These are phyloP conservation scores for Marmota monax DNA, from an alignment of 2,113 vertebrate genomes.

Conservation along the genomic window DNA sequence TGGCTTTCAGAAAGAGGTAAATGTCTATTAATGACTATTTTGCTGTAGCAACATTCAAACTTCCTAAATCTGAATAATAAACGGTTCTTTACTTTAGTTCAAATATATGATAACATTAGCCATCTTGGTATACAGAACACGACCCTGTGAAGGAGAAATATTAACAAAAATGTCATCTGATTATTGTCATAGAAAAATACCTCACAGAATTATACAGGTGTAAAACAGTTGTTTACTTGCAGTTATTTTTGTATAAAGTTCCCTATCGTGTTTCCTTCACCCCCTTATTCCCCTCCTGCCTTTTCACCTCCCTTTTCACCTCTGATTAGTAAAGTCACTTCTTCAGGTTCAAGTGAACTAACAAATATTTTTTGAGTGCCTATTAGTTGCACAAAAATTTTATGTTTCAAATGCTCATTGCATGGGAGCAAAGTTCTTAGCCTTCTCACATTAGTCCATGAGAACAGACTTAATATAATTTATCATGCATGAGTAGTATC, in stretches of 20 bases:
- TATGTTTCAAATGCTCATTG: background rate
- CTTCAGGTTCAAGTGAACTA: background rate
- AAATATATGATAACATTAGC: background rate
- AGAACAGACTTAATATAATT: background rate
- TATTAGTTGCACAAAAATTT: background rate
- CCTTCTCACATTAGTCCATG: background rate
- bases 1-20: background rate
- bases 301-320: background rate
- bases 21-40: background rate
- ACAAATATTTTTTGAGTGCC: background rate
- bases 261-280: background rate
- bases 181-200: background rate
- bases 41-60: background rate
- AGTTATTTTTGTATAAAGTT: background rate
- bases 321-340: background rate
- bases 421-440: background rate
- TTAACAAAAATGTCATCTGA: background rate
- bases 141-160: background rate
- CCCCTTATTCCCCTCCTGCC: background rate
- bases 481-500: background rate
- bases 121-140: background rate
- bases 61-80: background rate
- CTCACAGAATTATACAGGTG: background rate
- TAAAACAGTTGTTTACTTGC: background rate
- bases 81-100: background rate